Percentiles rank a stretch among this genome's conserved stretches.
Evolutionary conservation across 2,797 vertebrate genomes (phyloP).

Genomic region (Syngnathus rostellatus): DNA sequence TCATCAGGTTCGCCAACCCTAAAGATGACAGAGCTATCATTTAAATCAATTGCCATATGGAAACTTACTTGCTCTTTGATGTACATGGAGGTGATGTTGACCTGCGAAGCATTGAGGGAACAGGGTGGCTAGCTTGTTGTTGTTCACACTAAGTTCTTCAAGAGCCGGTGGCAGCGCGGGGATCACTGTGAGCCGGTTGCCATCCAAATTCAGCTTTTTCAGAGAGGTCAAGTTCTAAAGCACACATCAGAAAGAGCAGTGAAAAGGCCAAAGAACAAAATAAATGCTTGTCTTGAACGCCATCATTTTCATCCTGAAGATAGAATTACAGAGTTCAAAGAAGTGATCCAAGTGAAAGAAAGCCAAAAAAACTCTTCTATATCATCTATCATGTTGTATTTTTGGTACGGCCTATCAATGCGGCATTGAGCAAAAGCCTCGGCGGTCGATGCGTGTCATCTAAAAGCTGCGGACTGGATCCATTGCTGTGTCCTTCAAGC

Average conservation of each 20-base stretch:
- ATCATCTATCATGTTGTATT: constrained; percentile 43
- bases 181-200: constrained; percentile 63
- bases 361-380: constrained; percentile 26
- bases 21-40: neutral
- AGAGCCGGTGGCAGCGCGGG: constrained; percentile 67
- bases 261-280: constrained; percentile 17
- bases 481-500: constrained; percentile 30
- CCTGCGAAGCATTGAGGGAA: constrained; percentile 58
- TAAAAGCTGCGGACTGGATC: constrained; percentile 42
- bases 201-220: constrained; percentile 69
- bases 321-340: constrained; percentile 29
- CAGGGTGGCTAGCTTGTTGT: constrained; percentile 62
- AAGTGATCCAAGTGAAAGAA: constrained; percentile 33
- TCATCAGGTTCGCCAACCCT: constrained; percentile 69
- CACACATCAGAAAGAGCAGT: constrained; percentile 8
- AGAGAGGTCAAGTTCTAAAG: constrained; percentile 70
- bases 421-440: constrained; percentile 26
- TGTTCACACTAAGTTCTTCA: constrained; percentile 71
- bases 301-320: constrained; percentile 22
- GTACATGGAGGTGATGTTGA: constrained; percentile 22
- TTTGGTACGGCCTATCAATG: constrained; percentile 43
- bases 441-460: constrained; percentile 42
- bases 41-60: neutral
- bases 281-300: constrained; percentile 10
- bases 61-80: neutral